Percentiles rank a stretch among this genome's conserved stretches.
Conservation (phyloP, 2,113 vertebrate genomes). For the Cyanoliseus patagonus region DNA sequence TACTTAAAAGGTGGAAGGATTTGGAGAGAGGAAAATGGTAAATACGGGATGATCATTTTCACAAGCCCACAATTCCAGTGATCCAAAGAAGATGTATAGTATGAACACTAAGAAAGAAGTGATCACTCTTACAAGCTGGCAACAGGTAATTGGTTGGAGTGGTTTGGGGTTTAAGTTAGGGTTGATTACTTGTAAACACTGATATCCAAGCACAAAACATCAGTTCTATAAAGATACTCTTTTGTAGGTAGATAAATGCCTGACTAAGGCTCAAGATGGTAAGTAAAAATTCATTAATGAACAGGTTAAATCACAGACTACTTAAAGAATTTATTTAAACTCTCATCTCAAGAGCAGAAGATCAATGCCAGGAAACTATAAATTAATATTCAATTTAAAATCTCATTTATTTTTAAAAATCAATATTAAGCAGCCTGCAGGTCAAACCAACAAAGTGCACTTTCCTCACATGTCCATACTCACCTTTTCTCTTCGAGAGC, state of each 20-base stretch:
- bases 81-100: background rate
- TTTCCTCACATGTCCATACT: background rate
- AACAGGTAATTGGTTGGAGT: background rate
- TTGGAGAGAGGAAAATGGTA: background rate
- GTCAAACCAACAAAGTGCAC: background rate
- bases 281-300: background rate
- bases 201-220: background rate
- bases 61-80: background rate
- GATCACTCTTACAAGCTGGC: background rate
- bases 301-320: background rate
- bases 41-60: background rate
- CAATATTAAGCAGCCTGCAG: background rate
- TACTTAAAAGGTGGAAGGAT: background rate
- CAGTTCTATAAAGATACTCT: background rate
- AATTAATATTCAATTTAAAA: background rate
- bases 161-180: background rate
- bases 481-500: constrained; percentile 90
- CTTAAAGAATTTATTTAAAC: background rate
- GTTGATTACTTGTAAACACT: background rate
- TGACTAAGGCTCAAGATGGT: background rate
- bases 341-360: background rate
- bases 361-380: background rate
- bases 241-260: background rate
- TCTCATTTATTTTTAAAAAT: background rate
- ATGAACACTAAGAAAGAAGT: background rate